These are phyloP conservation scores for Micrastur ruficollis DNA, from an alignment of 2,797 vertebrate genomes.

Conservation along the genomic window DNA sequence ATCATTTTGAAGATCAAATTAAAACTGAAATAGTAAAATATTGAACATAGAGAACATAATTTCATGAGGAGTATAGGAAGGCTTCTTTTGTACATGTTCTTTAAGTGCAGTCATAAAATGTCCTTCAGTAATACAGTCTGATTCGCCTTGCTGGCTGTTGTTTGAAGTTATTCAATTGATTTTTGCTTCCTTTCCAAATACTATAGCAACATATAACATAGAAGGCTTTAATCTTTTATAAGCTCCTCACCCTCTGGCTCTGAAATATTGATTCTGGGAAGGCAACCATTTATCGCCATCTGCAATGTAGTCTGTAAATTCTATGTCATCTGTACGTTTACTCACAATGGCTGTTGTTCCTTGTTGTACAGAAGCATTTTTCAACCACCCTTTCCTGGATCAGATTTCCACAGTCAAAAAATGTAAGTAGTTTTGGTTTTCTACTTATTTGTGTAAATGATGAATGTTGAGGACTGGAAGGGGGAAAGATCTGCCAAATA, in stretches of 20 bases:
- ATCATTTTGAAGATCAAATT: neutral
- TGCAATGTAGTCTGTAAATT: neutral
- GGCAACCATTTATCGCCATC: neutral
- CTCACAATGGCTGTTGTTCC: neutral
- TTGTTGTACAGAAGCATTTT: constrained; percentile 86
- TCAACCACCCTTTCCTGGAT: constrained; percentile 93
- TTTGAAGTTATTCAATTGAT: constrained; percentile 17
- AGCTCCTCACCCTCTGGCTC: constrained; percentile 12
- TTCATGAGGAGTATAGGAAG: neutral
- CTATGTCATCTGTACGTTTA: neutral
- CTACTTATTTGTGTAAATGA: neutral
- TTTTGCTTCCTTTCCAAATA: constrained; percentile 16
- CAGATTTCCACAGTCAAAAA: constrained; percentile 88
- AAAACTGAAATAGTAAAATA: neutral
- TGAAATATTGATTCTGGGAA: constrained; percentile 3
- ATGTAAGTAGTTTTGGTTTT: constrained; percentile 80
- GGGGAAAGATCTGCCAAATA: neutral
- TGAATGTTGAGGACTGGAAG: neutral
- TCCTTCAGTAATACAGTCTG: neutral
- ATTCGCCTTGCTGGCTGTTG: neutral
- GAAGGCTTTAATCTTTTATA: constrained; percentile 35
- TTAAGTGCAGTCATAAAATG: neutral
- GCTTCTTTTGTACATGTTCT: neutral
- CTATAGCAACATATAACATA: neutral
- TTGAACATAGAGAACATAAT: neutral